These are phyloP conservation scores for Carduelis carduelis DNA, from an alignment of 2,797 vertebrate species.

Conservation along the genomic window DNA sequence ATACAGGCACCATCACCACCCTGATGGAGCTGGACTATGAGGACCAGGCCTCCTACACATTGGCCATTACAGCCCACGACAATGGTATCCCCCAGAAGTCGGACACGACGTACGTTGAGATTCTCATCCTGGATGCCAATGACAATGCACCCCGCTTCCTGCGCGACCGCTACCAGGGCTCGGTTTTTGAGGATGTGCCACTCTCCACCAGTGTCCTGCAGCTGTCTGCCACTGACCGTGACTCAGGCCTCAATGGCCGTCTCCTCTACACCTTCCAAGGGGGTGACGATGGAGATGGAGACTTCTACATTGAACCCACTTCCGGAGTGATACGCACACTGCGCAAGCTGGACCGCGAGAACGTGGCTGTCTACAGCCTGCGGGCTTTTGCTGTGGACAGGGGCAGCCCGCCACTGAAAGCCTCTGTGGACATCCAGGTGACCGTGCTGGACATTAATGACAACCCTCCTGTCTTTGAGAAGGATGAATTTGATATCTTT, in stretches of 20 bases:
- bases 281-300: constrained; percentile 92
- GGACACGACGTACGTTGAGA: constrained; percentile 93
- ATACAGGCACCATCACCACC: constrained; percentile 90
- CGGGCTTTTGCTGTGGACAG: constrained; percentile 89
- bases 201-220: constrained; percentile 91
- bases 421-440: constrained; percentile 86
- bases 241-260: constrained; percentile 89
- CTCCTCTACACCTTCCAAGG: constrained; percentile 91
- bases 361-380: constrained; percentile 88
- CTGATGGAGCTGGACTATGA: constrained; percentile 93
- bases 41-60: constrained; percentile 90
- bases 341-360: constrained; percentile 92
- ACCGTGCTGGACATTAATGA: constrained; percentile 93
- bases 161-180: constrained; percentile 88
- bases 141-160: constrained; percentile 90
- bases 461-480: constrained; percentile 94
- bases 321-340: constrained; percentile 92
- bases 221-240: constrained; percentile 90
- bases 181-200: constrained; percentile 87
- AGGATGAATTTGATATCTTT: constrained; percentile 89
- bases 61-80: constrained; percentile 92
- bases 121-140: constrained; percentile 91
- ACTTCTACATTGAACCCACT: constrained; percentile 90
- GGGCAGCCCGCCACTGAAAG: constrained; percentile 86
- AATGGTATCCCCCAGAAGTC: constrained; percentile 97